phyloP scores from a whole-genome alignment of 1,140 invertebrate species.

The Steinernema feltiae region DNA sequence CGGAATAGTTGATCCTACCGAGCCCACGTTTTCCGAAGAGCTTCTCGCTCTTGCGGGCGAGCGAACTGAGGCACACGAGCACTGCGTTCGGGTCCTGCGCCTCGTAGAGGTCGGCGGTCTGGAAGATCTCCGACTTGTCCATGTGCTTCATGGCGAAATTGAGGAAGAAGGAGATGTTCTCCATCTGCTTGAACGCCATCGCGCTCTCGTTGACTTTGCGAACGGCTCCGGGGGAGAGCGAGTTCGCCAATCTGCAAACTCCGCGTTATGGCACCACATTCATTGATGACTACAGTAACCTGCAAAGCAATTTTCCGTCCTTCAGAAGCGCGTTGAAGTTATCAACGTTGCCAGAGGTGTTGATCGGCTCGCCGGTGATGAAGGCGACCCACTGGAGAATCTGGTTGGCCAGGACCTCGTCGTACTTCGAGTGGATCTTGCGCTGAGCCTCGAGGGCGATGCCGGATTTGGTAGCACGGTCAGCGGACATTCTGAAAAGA shows the following conservation, averaged over 20 bases:
- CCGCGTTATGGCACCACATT: background rate
- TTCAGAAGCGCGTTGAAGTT: background rate
- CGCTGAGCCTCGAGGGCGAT: constrained; percentile 50
- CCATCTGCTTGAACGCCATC: constrained; percentile 55
- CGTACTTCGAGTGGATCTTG: constrained; percentile 51
- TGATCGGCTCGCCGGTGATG: background rate
- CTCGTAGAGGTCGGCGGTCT: constrained; percentile 53
- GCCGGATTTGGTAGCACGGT: constrained; percentile 50
- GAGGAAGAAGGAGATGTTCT: constrained; percentile 53
- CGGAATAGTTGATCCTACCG: constrained; percentile 60
- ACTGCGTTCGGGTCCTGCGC: constrained; percentile 53
- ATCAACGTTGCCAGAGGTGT: background rate
- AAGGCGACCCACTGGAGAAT: constrained; percentile 42
- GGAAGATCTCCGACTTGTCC: constrained; percentile 49
- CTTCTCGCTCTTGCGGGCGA: constrained; percentile 51
- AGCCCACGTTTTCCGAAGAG: constrained; percentile 60
- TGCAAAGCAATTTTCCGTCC: background rate
- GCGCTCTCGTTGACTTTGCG: constrained; percentile 50
- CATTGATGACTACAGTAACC: background rate
- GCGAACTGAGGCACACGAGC: constrained; percentile 43
- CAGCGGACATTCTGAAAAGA: constrained; percentile 24
- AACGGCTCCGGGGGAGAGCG: constrained; percentile 40
- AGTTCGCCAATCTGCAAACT: constrained; percentile 44
- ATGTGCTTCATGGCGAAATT: constrained; percentile 45
- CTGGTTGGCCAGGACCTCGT: constrained; percentile 39